Conservation (phyloP, 2,113 vertebrate species). For the Halichoerus grypus region DNA sequence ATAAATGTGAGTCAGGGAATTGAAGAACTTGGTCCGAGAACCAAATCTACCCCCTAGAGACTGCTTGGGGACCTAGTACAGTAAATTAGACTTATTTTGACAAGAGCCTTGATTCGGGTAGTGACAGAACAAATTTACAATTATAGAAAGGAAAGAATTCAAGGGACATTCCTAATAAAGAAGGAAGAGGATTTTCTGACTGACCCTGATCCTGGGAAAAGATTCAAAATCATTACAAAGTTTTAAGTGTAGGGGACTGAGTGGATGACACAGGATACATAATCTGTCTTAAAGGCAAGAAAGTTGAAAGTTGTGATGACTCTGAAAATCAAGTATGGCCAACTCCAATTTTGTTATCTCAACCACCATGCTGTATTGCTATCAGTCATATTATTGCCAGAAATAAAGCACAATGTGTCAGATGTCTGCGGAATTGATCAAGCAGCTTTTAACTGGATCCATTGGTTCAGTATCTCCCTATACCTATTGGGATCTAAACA, state of each 20-base stretch:
- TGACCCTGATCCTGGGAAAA: background rate
- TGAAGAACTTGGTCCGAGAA: background rate
- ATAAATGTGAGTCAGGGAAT: background rate
- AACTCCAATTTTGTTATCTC: background rate
- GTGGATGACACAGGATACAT: background rate
- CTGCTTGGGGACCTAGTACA: background rate
- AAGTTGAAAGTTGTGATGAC: constrained; percentile 15
- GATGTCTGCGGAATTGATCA: background rate
- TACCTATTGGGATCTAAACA: background rate
- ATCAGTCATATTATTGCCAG: background rate
- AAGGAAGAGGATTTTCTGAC: background rate
- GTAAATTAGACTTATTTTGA: background rate
- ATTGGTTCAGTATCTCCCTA: background rate
- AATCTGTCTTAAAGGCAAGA: background rate
- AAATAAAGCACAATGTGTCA: background rate
- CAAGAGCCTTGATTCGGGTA: background rate
- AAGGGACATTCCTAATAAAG: background rate
- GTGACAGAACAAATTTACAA: background rate
- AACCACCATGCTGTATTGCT: background rate
- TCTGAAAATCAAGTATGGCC: background rate
- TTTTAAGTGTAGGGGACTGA: background rate
- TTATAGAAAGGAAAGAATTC: background rate
- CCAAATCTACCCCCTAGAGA: background rate
- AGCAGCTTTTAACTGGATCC: background rate
- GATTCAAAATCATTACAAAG: background rate